Evolutionary conservation across 1,140 invertebrate genomes (phyloP).

Genomic region (Tigriopus japonicus): DNA sequence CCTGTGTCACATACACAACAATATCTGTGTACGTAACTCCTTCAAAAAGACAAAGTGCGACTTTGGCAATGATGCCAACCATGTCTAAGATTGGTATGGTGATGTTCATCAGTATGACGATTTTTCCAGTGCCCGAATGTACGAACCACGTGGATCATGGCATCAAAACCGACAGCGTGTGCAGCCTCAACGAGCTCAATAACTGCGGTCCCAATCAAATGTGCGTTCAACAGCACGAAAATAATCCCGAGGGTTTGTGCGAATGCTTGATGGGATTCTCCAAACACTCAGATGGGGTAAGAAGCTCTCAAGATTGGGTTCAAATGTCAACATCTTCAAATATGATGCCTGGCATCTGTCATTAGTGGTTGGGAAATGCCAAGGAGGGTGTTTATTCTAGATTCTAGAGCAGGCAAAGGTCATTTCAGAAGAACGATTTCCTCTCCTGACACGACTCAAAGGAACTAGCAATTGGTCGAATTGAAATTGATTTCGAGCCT

Average conservation of each 20-base stretch:
- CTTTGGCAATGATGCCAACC: background rate
- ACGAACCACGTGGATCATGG: background rate
- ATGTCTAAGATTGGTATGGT: background rate
- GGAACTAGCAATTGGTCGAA: too few species aligned
- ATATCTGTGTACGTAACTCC: too few species aligned
- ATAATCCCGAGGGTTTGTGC: background rate
- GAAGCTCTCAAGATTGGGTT: too few species aligned
- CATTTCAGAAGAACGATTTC: too few species aligned
- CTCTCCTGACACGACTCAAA: too few species aligned
- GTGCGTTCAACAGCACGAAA: slow-evolving; percentile 1
- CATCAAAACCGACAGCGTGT: background rate
- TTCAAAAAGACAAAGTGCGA: background rate
- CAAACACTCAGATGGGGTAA: background rate
- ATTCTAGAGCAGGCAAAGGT: too few species aligned
- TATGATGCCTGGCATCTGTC: too few species aligned
- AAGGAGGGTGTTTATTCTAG: too few species aligned
- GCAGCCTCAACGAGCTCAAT: background rate
- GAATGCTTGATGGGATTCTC: slow-evolving; percentile 1
- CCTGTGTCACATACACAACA: too few species aligned
- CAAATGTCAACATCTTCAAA: background rate
- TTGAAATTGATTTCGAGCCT: too few species aligned
- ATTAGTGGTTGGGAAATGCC: too few species aligned
- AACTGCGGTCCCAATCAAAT: slow-evolving; percentile 1
- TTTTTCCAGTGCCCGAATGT: background rate
- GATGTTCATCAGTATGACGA: background rate